phyloP scores from a whole-genome alignment of 2,888 invertebrate genomes.

The Leptopilina drosophilae region DNA sequence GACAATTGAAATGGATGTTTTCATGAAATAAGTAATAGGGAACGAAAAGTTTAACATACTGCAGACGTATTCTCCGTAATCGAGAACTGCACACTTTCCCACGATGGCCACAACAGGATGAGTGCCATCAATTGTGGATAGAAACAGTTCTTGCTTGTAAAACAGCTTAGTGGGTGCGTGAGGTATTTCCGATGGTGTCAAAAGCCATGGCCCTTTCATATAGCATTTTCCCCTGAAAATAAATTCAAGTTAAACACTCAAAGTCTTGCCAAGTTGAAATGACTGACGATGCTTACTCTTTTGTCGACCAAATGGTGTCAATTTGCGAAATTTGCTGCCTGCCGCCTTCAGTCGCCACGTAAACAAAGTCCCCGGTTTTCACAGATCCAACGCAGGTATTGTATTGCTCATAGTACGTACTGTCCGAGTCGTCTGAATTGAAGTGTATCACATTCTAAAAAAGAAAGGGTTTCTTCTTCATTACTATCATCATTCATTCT shows the following conservation, averaged over 20 bases:
- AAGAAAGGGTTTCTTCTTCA: slow-evolving; percentile 53
- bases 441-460: slow-evolving; percentile 88
- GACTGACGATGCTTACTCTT: slow-evolving; percentile 82
- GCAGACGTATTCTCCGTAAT: slow-evolving; percentile 92
- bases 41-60: slow-evolving; percentile 79
- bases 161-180: slow-evolving; percentile 88
- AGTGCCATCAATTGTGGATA: slow-evolving; percentile 94
- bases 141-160: slow-evolving; percentile 95
- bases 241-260: too few species aligned
- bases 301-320: slow-evolving; percentile 95
- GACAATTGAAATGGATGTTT: too few species aligned
- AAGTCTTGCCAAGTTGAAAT: too few species aligned
- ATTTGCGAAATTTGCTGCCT: slow-evolving; percentile 95
- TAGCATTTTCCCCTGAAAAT: slow-evolving; percentile 88
- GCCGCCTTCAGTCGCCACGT: slow-evolving; percentile 93
- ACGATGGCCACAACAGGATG: slow-evolving; percentile 94
- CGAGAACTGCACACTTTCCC: slow-evolving; percentile 93
- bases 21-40: too few species aligned
- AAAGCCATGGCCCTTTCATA: slow-evolving; percentile 96
- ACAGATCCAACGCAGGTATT: slow-evolving; percentile 90
- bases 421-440: slow-evolving; percentile 85
- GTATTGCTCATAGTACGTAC: slow-evolving; percentile 95
- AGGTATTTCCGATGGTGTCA: slow-evolving; percentile 92
- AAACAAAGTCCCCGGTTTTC: slow-evolving; percentile 96
- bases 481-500: slow-evolving; percentile 80